phyloP scores from a whole-genome alignment of 2,888 invertebrate species.

The Cetonia aurata region DNA sequence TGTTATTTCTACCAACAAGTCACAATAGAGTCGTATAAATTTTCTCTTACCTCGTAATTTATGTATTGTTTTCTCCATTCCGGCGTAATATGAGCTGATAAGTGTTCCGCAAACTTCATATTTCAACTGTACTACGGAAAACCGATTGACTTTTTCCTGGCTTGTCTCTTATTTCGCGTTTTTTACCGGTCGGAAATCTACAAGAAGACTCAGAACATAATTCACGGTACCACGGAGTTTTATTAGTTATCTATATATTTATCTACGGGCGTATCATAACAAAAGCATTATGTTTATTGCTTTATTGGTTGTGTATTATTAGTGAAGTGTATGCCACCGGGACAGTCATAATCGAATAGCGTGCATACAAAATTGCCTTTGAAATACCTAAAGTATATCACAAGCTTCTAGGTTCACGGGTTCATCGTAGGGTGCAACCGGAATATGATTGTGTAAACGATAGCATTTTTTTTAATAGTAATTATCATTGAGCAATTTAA shows the following conservation, averaged over 20 bases:
- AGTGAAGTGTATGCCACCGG: slow-evolving; percentile 33
- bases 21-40: slow-evolving; percentile 16
- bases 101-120: slow-evolving; percentile 94
- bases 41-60: slow-evolving; percentile 74
- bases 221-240: slow-evolving; percentile 29
- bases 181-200: slow-evolving; percentile 26
- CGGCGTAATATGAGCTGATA: slow-evolving; percentile 89
- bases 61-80: slow-evolving; percentile 93
- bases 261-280: slow-evolving; percentile 40
- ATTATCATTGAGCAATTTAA: too few relatives aligned
- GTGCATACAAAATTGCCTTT: slow-evolving; percentile 20
- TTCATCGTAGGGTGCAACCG: slow-evolving; percentile 9
- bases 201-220: slow-evolving; percentile 29
- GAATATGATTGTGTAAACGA: not conserved
- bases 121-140: slow-evolving; percentile 48
- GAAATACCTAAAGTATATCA: slow-evolving; percentile 1
- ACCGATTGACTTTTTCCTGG: slow-evolving; percentile 23
- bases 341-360: slow-evolving; percentile 19
- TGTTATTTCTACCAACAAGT: slow-evolving; percentile 16
- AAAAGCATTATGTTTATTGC: slow-evolving; percentile 42
- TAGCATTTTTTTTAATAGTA: not conserved
- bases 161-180: slow-evolving; percentile 36
- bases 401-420: not conserved
- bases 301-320: slow-evolving; percentile 41
- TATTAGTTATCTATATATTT: slow-evolving; percentile 40